Evolutionary conservation across 2,797 vertebrate species (phyloP).

Genomic region (Falco concolor): DNA sequence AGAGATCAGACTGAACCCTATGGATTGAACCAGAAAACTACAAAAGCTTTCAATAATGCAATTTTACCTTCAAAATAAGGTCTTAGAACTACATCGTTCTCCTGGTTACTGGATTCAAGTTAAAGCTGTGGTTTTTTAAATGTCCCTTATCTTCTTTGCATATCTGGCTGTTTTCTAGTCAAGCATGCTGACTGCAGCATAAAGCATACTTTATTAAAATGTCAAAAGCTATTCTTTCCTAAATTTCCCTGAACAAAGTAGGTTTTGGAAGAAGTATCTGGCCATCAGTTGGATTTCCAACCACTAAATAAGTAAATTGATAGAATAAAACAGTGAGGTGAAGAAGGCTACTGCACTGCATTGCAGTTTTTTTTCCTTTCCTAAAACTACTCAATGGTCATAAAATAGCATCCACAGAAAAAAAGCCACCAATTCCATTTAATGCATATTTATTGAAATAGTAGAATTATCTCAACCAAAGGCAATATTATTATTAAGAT

Average conservation of each 20-base stretch:
- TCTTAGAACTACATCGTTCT: slow-evolving; percentile 40
- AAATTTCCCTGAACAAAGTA: slow-evolving; percentile 56
- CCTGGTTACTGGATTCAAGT: slow-evolving; percentile 51
- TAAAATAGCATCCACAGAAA: neutral
- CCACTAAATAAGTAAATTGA: neutral
- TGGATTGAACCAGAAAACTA: slow-evolving; percentile 8
- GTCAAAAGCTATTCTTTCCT: slow-evolving; percentile 53
- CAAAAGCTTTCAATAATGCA: slow-evolving; percentile 7
- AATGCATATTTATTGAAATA: neutral
- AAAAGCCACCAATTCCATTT: neutral
- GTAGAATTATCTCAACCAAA: neutral
- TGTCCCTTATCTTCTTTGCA: slow-evolving; percentile 18
- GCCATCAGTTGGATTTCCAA: slow-evolving; percentile 15
- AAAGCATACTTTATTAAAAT: slow-evolving; percentile 65
- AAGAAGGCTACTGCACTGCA: neutral
- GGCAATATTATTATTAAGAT: neutral
- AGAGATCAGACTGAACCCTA: neutral
- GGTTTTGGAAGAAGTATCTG: slow-evolving; percentile 19
- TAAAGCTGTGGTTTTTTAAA: neutral
- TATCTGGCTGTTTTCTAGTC: slow-evolving; percentile 41
- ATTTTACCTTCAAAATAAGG: slow-evolving; percentile 48
- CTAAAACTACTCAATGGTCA: neutral
- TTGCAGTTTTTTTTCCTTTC: neutral
- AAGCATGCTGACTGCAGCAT: slow-evolving; percentile 45
- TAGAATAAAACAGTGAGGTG: neutral